A percentile compares a stretch with the other conserved stretches of the same genome.
Evolutionary conservation across 2,888 invertebrate genomes (phyloP).

Genomic region (Rhimphoctona megacephalus): DNA sequence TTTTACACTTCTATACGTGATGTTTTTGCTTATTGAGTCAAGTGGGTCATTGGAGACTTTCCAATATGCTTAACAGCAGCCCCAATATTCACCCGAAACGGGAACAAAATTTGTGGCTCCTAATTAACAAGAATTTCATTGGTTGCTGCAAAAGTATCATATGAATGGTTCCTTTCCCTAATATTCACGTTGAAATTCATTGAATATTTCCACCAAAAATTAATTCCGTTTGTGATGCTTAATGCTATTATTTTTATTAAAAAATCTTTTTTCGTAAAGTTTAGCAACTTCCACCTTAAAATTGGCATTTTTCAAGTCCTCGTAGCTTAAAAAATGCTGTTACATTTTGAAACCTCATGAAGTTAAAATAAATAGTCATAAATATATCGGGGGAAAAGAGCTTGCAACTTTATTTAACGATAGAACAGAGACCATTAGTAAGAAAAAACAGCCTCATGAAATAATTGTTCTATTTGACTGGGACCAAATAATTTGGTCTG

Average conservation of each 20-base stretch:
- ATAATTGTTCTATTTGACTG: background rate
- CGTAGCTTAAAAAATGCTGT: background rate
- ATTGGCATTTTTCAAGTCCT: no score
- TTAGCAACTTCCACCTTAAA: no score
- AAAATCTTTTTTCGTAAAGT: no score
- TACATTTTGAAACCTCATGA: no score
- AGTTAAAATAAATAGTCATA: no score
- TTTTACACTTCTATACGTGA: conserved; percentile 3
- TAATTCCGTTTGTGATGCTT: background rate
- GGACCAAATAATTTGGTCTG: background rate
- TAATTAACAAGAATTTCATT: conserved; percentile 15
- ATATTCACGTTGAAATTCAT: background rate
- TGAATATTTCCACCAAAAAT: background rate
- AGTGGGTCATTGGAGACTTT: conserved; percentile 76
- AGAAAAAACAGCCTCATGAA: no score
- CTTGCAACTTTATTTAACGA: no score
- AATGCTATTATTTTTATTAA: background rate
- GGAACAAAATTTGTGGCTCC: conserved; percentile 14
- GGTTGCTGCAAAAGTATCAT: conserved; percentile 19
- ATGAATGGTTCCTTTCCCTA: background rate
- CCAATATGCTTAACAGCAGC: conserved; percentile 71
- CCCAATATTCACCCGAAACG: conserved; percentile 5
- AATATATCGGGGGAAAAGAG: no score
- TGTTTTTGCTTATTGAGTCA: conserved; percentile 60
- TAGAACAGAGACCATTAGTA: no score